Evolutionary conservation across 2,797 vertebrate species (phyloP), one percentile per base, ranked within the genome.

Genomic region (Paratrypauchen microcephalus): DNA sequence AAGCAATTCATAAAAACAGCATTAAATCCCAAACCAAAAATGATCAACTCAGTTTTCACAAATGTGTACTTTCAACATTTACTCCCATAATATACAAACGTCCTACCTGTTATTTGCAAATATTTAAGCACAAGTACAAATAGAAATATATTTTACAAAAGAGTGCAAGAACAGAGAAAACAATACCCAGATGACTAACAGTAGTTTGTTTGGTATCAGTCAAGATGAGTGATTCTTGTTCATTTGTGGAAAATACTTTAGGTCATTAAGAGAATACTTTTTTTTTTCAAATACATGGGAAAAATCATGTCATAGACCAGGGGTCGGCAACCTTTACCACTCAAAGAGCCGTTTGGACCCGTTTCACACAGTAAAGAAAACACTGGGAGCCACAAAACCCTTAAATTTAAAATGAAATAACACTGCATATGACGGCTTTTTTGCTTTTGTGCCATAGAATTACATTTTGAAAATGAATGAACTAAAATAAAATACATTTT

Each of bases 91-190:
- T 64, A 48, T 26, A 64, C 39, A 63, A 45, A 23, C 7, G 19
- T 0, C 41, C 59, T 21, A 21, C 59, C 11, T 15, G 36, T 39
- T 61, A 61, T 13, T 6, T 47, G 41, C 23, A 45, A 41, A 63
- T 16, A 63, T 63, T 47, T 26, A 47, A 26, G 62, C 62, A 48
- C 15, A 48, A 18, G 7, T 48, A 48, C 15, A 47, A 47, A 64
- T 8, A 64, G 21, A 64, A 47, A 64, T 21, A 47, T 62, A 45
- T 63, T 63, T 47, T 63, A 64, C 61, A 64, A 64, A 47, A 24
- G 39, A 48, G 61, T 64, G 61, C 61, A 64, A 28, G 0, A 24
- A 16, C 13, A 62, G 36, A 62, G 1, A 8, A 26, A 47, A 47
- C 28, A 60, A 64, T 11, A 64, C 41, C 21, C 39, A 18, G 39